These are phyloP conservation scores for Panthera leo DNA, from an alignment of 2,113 vertebrate genomes.

Conservation along the genomic window DNA sequence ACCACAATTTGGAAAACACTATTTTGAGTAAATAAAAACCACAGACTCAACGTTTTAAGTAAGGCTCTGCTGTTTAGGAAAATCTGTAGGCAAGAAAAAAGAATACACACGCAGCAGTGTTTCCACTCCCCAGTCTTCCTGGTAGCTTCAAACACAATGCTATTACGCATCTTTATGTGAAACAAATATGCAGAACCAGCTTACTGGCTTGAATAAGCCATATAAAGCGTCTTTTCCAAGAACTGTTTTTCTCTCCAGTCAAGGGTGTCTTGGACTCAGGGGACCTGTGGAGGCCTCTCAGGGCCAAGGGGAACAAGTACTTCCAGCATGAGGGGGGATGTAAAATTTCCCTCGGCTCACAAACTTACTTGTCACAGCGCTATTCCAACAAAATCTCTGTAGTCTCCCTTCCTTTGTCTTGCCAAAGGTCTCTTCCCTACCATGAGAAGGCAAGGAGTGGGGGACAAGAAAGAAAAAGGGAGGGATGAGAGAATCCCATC, in stretches of 20 bases:
- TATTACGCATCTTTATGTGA: neutral
- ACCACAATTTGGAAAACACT: neutral
- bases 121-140: neutral
- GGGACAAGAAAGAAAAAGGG: neutral
- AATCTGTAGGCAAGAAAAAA: neutral
- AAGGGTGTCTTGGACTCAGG: neutral
- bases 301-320: neutral
- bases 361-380: neutral
- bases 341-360: neutral
- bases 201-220: neutral
- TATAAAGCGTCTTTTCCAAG: neutral
- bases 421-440: neutral
- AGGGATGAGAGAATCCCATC: neutral
- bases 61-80: neutral
- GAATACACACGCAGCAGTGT: neutral
- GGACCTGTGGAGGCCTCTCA: neutral
- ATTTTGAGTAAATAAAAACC: constrained; percentile 1
- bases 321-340: neutral
- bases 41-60: constrained; percentile 5
- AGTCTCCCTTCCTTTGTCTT: neutral
- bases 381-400: neutral
- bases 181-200: neutral
- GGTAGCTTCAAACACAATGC: neutral
- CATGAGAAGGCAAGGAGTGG: neutral
- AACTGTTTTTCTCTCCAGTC: neutral